A percentile compares a stretch with the other conserved stretches of the same genome.
phyloP scores from a whole-genome alignment of 2,888 invertebrate species.

The Eristalis arbustorum region DNA sequence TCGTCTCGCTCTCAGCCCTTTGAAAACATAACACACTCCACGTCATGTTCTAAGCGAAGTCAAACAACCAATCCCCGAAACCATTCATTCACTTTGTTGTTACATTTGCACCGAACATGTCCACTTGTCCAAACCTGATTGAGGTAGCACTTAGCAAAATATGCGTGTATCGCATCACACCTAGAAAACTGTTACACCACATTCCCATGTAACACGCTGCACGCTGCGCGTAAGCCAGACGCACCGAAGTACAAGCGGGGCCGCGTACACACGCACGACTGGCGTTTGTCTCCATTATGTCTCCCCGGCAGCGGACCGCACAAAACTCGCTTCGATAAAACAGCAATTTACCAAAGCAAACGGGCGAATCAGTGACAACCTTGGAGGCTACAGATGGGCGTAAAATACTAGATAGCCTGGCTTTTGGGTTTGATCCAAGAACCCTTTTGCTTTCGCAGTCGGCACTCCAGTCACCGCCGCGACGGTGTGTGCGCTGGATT shows the following conservation, averaged over 20 bases:
- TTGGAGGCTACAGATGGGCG: slow-evolving; percentile 51
- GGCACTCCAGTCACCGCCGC: neutral
- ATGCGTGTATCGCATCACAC: slow-evolving; percentile 43
- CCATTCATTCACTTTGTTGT: slow-evolving; percentile 1
- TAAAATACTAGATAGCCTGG: slow-evolving; percentile 11
- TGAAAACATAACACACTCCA: neutral
- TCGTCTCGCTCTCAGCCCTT: neutral
- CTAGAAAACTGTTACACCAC: slow-evolving; percentile 41
- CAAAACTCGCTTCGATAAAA: slow-evolving; percentile 13
- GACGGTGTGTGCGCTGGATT: neutral
- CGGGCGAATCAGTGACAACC: slow-evolving; percentile 63
- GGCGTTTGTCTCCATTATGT: slow-evolving; percentile 60
- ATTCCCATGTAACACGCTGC: neutral
- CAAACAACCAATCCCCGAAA: neutral
- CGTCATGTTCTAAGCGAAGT: neutral
- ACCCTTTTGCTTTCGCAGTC: slow-evolving; percentile 7
- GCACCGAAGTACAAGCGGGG: neutral
- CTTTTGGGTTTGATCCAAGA: neutral
- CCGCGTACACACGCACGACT: slow-evolving; percentile 23
- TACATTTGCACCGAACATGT: slow-evolving; percentile 21
- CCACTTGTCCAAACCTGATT: slow-evolving; percentile 21
- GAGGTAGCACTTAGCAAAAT: neutral
- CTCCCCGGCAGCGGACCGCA: slow-evolving; percentile 47
- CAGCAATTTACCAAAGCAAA: slow-evolving; percentile 21
- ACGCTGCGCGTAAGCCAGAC: neutral